phyloP scores from a whole-genome alignment of 2,888 invertebrate species.

The Epiblema foenella region DNA sequence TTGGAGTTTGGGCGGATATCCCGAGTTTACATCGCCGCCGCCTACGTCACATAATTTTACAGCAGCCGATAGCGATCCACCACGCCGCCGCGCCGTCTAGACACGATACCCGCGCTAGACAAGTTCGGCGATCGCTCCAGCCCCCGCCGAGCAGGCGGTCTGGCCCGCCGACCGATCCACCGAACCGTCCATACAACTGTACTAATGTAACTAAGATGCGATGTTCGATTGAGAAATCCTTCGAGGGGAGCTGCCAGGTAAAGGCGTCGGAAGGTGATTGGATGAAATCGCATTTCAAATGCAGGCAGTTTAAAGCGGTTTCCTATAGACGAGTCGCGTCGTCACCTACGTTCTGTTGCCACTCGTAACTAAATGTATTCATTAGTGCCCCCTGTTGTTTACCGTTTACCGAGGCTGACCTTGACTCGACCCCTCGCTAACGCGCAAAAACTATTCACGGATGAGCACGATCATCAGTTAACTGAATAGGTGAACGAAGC shows the following conservation, averaged over 20 bases:
- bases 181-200: constrained; percentile 65
- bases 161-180: constrained; percentile 61
- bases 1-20: constrained; percentile 64
- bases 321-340: constrained; percentile 22
- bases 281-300: constrained; percentile 26
- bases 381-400: constrained; percentile 55
- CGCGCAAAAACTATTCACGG: constrained; percentile 39
- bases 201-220: constrained; percentile 64
- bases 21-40: constrained; percentile 56
- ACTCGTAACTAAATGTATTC: constrained; percentile 55
- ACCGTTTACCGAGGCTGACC: constrained; percentile 49
- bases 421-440: constrained; percentile 45
- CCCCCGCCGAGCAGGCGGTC: constrained; percentile 51
- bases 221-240: constrained; percentile 62
- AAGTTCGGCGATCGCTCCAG: constrained; percentile 67
- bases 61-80: constrained; percentile 75
- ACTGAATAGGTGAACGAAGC: background rate
- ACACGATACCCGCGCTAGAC: constrained; percentile 75
- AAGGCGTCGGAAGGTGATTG: constrained; percentile 47
- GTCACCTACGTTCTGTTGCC: constrained; percentile 45
- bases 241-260: constrained; percentile 55
- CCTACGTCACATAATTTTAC: constrained; percentile 79
- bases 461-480: constrained; percentile 32
- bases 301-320: constrained; percentile 16
- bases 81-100: constrained; percentile 72